A percentile compares a stretch with the other conserved stretches of the same genome.
These are phyloP conservation scores for Ennomos erosarius DNA, from an alignment of 2,888 invertebrate genomes.

Conservation along the genomic window DNA sequence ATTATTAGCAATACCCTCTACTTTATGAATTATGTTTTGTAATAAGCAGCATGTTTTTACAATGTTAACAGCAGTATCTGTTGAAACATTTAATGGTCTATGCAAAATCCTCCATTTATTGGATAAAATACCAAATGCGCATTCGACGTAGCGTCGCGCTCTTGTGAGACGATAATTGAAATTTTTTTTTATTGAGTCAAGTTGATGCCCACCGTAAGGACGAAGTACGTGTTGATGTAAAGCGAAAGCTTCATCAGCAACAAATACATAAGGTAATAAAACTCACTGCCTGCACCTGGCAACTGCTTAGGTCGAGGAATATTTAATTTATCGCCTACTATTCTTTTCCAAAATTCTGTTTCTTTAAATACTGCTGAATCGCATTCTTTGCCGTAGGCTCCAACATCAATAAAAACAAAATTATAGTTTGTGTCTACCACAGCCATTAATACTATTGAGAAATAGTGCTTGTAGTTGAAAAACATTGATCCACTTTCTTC, in stretches of 20 bases:
- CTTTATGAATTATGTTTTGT: slow-evolving; percentile 30
- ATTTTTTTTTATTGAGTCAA: slow-evolving; percentile 13
- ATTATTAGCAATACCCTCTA: slow-evolving; percentile 42
- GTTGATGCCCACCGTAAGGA: neutral
- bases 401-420: slow-evolving; percentile 19
- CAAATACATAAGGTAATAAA: slow-evolving; percentile 42
- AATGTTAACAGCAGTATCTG: slow-evolving; percentile 35
- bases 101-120: slow-evolving; percentile 42
- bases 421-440: slow-evolving; percentile 30
- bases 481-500: slow-evolving; percentile 44
- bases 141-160: slow-evolving; percentile 29
- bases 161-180: slow-evolving; percentile 25
- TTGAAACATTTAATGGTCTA: slow-evolving; percentile 24
- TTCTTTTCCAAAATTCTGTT: slow-evolving; percentile 38
- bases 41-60: slow-evolving; percentile 37
- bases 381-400: slow-evolving; percentile 34
- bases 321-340: slow-evolving; percentile 33
- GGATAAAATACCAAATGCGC: slow-evolving; percentile 36
- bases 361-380: slow-evolving; percentile 42
- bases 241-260: slow-evolving; percentile 50
- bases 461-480: slow-evolving; percentile 43
- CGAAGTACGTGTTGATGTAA: slow-evolving; percentile 18
- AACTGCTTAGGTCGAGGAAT: slow-evolving; percentile 33
- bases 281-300: slow-evolving; percentile 17
- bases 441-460: slow-evolving; percentile 48